Evolutionary conservation across 1,140 invertebrate species (phyloP).

Genomic region (Scaptomyza hsui): DNA sequence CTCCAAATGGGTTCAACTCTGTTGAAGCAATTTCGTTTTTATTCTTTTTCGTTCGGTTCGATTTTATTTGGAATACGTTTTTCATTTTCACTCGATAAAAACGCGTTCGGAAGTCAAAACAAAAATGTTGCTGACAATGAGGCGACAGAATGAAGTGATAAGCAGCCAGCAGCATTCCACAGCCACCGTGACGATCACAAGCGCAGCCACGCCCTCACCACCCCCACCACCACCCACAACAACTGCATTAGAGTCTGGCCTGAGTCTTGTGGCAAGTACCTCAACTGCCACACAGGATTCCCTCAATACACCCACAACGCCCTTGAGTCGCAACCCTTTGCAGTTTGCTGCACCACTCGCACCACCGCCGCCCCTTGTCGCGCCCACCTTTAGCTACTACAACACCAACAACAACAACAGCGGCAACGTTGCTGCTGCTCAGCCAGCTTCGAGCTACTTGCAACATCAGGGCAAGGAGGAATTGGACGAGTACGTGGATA

Average conservation of each 20-base stretch:
- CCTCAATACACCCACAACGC: constrained; percentile 75
- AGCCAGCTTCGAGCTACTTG: constrained; percentile 27
- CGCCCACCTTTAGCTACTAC: constrained; percentile 61
- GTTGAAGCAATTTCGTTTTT: constrained; percentile 45
- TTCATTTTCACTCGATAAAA: constrained; percentile 25
- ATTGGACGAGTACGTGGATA: constrained; percentile 85
- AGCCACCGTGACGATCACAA: constrained; percentile 24
- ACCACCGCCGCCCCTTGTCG: constrained; percentile 49
- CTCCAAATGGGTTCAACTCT: constrained; percentile 70
- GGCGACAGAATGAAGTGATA: constrained; percentile 83
- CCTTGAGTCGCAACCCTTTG: constrained; percentile 69
- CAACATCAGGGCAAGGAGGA: constrained; percentile 43
- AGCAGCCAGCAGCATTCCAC: constrained; percentile 64
- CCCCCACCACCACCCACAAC: background rate
- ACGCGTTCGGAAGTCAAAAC: constrained; percentile 36
- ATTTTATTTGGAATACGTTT: constrained; percentile 8
- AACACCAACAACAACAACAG: constrained; percentile 29
- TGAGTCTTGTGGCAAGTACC: constrained; percentile 25
- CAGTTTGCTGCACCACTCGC: constrained; percentile 67
- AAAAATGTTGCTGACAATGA: constrained; percentile 84
- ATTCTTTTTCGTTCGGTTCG: constrained; percentile 57
- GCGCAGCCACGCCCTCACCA: constrained; percentile 45
- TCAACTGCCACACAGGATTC: constrained; percentile 59
- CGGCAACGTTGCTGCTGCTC: background rate
- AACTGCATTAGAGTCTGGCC: constrained; percentile 3